Conservation (phyloP, 2,113 vertebrate genomes). For the Muntiacus muntjak region DNA sequence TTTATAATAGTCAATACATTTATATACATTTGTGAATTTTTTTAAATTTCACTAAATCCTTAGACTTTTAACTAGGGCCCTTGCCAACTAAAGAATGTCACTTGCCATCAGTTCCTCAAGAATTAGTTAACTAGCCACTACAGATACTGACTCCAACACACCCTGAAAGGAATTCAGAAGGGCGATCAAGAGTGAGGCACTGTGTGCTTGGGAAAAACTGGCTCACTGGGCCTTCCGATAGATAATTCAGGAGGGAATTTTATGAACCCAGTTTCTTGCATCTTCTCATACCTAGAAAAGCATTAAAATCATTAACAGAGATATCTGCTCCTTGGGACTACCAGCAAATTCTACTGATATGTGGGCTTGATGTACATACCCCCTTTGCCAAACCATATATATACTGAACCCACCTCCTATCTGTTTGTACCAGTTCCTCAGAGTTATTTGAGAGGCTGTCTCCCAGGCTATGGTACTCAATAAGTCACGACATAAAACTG, state of each 20-base stretch:
- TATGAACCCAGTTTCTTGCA: background rate
- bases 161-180: background rate
- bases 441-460: background rate
- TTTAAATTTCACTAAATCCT: conserved; percentile 13
- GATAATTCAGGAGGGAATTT: background rate
- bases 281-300: background rate
- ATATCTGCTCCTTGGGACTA: background rate
- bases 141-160: background rate
- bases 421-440: background rate
- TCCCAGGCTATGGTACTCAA: background rate
- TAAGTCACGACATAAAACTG: background rate
- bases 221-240: background rate
- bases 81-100: background rate
- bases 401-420: background rate
- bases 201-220: background rate
- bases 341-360: background rate
- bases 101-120: background rate
- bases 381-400: background rate
- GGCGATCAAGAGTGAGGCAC: background rate
- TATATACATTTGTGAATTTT: background rate
- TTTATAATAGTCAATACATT: background rate
- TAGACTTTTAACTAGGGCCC: background rate
- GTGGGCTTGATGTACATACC: background rate
- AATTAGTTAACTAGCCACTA: background rate
- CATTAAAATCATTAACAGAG: background rate